A percentile compares a stretch with the other conserved stretches of the same genome.
phyloP scores from a whole-genome alignment of 2,113 vertebrate species.

The Pachycephala philippinensis region DNA sequence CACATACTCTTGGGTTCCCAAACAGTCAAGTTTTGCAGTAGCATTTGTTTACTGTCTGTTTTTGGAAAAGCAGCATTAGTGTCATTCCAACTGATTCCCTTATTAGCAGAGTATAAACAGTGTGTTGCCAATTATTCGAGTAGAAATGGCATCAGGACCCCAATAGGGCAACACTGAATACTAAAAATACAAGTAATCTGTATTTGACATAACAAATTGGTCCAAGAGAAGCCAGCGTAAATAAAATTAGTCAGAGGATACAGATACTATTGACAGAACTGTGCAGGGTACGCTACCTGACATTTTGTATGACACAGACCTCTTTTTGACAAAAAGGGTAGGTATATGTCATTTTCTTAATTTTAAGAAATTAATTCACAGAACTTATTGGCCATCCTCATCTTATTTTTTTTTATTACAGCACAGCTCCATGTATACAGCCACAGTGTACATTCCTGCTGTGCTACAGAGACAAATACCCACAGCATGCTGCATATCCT shows the following conservation, averaged over 20 bases:
- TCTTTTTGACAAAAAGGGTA: not conserved
- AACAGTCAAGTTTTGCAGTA: not conserved
- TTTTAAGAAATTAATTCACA: not conserved
- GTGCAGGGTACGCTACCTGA: accelerated
- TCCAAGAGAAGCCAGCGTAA: not conserved
- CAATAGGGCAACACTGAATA: not conserved
- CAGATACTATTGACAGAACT: not conserved
- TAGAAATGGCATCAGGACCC: not conserved
- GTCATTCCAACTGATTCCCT: not conserved
- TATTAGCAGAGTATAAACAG: not conserved
- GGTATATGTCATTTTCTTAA: not conserved
- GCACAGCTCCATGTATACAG: not conserved
- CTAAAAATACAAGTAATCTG: not conserved
- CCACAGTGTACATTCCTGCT: not conserved
- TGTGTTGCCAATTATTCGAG: not conserved
- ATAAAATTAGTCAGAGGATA: not conserved
- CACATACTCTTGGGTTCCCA: not conserved
- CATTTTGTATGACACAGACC: not conserved
- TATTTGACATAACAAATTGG: not conserved
- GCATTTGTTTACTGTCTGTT: not conserved
- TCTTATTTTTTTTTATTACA: not conserved
- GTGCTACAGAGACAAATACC: not conserved
- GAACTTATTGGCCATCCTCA: not conserved
- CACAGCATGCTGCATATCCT: not conserved
- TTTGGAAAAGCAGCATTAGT: not conserved